Evolutionary conservation across 2,888 invertebrate species (phyloP).

Genomic region (Cantharis rufa): DNA sequence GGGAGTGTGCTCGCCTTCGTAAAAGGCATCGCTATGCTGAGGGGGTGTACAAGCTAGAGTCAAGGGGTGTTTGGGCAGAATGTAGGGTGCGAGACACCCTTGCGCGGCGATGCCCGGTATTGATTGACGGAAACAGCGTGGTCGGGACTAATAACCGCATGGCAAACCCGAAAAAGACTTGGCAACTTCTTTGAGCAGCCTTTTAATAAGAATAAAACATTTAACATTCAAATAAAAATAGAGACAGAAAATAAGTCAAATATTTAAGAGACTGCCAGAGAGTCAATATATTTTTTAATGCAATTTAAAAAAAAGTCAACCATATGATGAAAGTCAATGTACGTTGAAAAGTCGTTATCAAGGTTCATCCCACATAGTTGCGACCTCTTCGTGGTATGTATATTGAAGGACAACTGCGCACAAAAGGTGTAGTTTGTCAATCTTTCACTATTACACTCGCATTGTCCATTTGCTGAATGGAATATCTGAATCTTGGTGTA

Average conservation of each 20-base stretch:
- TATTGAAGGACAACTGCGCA: not conserved
- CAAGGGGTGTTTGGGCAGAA: slow-evolving; percentile 23
- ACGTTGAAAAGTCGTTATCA: not conserved
- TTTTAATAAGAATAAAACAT: not conserved
- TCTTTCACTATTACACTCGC: not conserved
- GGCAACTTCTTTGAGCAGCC: not conserved
- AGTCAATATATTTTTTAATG: not conserved
- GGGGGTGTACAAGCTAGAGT: slow-evolving; percentile 17
- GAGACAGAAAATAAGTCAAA: not conserved
- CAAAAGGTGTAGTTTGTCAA: not conserved
- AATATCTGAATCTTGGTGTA: not conserved
- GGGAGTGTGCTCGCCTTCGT: slow-evolving; percentile 34
- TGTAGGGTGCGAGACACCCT: slow-evolving; percentile 35
- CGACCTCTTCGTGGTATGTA: not conserved
- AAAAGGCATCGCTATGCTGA: slow-evolving; percentile 31
- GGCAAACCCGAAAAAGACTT: slow-evolving; percentile 18
- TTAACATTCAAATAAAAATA: not conserved
- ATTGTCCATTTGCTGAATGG: not conserved
- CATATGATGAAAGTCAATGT: not conserved
- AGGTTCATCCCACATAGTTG: not conserved
- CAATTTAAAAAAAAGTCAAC: not conserved
- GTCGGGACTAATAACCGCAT: slow-evolving; percentile 27
- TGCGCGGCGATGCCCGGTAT: slow-evolving; percentile 36
- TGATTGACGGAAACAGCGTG: slow-evolving; percentile 36
- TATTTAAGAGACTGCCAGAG: not conserved